phyloP scores from a whole-genome alignment of 2,888 invertebrate genomes.

The Ypsolopha sequella region DNA sequence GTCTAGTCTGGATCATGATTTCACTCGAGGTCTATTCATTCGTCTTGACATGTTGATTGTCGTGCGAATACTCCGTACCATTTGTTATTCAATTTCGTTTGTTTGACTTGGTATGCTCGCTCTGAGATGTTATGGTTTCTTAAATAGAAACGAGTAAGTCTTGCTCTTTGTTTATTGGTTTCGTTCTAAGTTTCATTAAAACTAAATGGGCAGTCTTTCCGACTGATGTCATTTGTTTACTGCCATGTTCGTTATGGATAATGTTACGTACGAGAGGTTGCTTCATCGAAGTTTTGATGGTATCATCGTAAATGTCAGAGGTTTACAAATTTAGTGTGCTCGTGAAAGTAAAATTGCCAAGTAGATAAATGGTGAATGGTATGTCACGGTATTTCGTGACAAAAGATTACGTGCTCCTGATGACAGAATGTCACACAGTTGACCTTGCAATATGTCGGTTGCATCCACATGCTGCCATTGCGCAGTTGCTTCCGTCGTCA shows the following conservation, averaged over 20 bases:
- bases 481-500: slow-evolving; percentile 22
- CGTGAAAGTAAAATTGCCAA: slow-evolving; percentile 1
- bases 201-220: background rate
- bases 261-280: background rate
- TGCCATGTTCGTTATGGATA: background rate
- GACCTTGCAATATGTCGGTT: slow-evolving; percentile 37
- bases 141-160: slow-evolving; percentile 1
- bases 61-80: slow-evolving; percentile 47
- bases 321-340: background rate
- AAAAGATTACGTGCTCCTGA: slow-evolving; percentile 26
- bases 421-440: slow-evolving; percentile 18
- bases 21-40: slow-evolving; percentile 41
- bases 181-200: background rate
- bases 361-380: background rate
- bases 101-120: background rate
- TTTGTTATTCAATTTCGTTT: slow-evolving; percentile 46
- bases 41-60: slow-evolving; percentile 50
- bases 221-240: background rate
- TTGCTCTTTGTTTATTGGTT: background rate
- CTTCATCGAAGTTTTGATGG: background rate
- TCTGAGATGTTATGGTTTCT: background rate
- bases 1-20: slow-evolving; percentile 56
- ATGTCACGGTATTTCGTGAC: slow-evolving; percentile 7
- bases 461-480: slow-evolving; percentile 20
- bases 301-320: slow-evolving; percentile 1